phyloP scores from a whole-genome alignment of 1,140 invertebrate genomes.

The Choristoneura fumiferana region DNA sequence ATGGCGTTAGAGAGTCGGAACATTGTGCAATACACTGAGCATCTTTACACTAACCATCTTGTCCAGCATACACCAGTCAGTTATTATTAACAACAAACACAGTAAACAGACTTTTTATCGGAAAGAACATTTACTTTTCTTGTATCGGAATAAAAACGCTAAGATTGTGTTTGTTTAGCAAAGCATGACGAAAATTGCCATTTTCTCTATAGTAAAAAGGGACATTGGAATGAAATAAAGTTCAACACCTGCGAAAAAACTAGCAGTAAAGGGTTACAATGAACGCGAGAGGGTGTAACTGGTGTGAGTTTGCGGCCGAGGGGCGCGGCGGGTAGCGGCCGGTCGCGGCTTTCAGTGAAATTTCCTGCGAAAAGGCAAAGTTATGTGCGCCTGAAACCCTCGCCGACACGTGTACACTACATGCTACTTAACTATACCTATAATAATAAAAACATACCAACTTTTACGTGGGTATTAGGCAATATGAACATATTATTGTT shows the following conservation, averaged over 20 bases:
- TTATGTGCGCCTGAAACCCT: conserved; percentile 40
- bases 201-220: background rate
- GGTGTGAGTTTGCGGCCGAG: conserved; percentile 40
- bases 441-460: background rate
- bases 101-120: too few relatives aligned
- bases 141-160: too few relatives aligned
- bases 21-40: background rate
- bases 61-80: background rate
- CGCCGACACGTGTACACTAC: conserved; percentile 27
- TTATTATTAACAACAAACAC: too few relatives aligned
- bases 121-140: too few relatives aligned
- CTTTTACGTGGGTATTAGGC: too few relatives aligned
- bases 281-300: conserved; percentile 42
- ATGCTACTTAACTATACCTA: conserved; percentile 6
- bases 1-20: conserved; percentile 1
- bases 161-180: too few relatives aligned
- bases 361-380: conserved; percentile 44
- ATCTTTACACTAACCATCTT: conserved; percentile 1
- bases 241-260: conserved; percentile 31
- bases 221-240: conserved; percentile 14
- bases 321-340: conserved; percentile 31
- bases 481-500: too few relatives aligned
- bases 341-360: conserved; percentile 36
- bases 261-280: conserved; percentile 45
- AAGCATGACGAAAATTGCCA: background rate